Evolutionary conservation across 2,113 vertebrate genomes (phyloP).

Genomic region (Phocoena sinus): DNA sequence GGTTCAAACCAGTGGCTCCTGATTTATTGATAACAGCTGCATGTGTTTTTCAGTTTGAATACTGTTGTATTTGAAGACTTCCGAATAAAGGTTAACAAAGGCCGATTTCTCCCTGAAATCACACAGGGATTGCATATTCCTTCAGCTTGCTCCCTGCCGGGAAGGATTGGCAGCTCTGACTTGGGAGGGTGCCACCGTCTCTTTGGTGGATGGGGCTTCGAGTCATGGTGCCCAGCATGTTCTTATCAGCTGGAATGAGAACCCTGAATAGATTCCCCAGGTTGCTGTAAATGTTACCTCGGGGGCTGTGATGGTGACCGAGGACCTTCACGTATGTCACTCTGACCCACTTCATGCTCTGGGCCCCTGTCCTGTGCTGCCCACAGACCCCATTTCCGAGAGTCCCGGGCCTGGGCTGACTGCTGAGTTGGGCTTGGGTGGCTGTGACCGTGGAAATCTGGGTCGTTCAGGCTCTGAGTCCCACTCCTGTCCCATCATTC

Average conservation of each 20-base stretch:
- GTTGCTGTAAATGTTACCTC: background rate
- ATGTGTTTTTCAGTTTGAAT: background rate
- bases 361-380: background rate
- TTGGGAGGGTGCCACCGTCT: background rate
- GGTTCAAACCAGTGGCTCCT: background rate
- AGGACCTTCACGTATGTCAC: background rate
- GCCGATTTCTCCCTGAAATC: background rate
- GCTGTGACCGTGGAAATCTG: background rate
- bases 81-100: background rate
- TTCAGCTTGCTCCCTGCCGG: background rate
- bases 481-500: background rate
- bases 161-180: background rate
- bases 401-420: background rate
- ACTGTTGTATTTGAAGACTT: background rate
- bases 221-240: background rate
- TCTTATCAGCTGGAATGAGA: background rate
- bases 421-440: background rate
- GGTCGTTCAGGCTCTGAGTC: background rate
- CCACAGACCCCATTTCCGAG: background rate
- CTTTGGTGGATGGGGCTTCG: background rate
- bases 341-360: background rate
- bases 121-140: background rate
- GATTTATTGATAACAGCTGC: background rate
- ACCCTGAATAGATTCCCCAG: background rate
- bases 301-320: background rate